These are phyloP conservation scores for Agrotis puta DNA, from an alignment of 2,888 invertebrate species.

Conservation along the genomic window DNA sequence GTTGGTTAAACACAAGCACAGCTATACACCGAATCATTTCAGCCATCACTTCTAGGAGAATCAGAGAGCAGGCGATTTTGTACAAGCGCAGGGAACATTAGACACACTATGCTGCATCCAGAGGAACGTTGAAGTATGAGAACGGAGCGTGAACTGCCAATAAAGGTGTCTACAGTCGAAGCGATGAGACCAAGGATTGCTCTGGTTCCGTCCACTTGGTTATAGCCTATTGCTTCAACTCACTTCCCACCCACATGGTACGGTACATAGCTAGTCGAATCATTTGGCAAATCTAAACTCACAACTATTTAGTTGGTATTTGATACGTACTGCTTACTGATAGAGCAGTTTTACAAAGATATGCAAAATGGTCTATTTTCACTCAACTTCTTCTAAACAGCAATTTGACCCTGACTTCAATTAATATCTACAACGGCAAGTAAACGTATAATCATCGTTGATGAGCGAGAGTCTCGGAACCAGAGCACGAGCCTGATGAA, in stretches of 20 bases:
- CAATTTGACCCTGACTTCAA: background rate
- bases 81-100: slow-evolving; percentile 43
- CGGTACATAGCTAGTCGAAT: slow-evolving; percentile 2
- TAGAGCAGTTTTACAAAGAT: background rate
- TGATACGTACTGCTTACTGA: background rate
- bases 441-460: too few relatives aligned
- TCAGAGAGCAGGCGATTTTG: slow-evolving; percentile 14
- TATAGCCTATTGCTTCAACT: background rate
- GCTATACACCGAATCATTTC: slow-evolving; percentile 24
- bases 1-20: slow-evolving; percentile 52
- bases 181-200: slow-evolving; percentile 65
- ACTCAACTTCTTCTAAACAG: background rate
- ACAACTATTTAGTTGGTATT: too few relatives aligned
- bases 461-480: slow-evolving; percentile 15
- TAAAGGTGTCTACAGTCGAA: slow-evolving; percentile 82
- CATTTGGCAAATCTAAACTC: background rate
- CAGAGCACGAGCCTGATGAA: slow-evolving; percentile 89
- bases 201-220: slow-evolving; percentile 53
- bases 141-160: slow-evolving; percentile 30
- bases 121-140: slow-evolving; percentile 27
- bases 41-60: slow-evolving; percentile 6
- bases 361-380: too few relatives aligned
- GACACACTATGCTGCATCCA: slow-evolving; percentile 16
- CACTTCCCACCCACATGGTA: too few relatives aligned
- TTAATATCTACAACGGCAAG: background rate